phyloP scores from a whole-genome alignment of 2,113 vertebrate species.

The Agapornis roseicollis region DNA sequence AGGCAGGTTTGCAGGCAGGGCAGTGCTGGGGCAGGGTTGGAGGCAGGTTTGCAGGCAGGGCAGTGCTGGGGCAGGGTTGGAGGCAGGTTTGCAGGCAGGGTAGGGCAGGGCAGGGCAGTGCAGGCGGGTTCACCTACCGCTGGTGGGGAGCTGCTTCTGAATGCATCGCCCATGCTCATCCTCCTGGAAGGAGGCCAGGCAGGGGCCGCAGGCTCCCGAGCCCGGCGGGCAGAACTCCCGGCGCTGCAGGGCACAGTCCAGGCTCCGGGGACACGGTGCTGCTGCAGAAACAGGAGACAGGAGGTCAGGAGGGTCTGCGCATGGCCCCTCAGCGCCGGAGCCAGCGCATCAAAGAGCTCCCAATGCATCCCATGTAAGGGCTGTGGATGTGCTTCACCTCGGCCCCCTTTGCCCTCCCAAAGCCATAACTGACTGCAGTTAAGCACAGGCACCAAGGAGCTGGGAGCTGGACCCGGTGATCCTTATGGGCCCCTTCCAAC shows the following conservation, averaged over 20 bases:
- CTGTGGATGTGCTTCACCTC: neutral
- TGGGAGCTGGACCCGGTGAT: fast-evolving
- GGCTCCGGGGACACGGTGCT: conserved; percentile 78
- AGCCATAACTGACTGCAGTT: neutral
- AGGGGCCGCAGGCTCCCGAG: conserved; percentile 80
- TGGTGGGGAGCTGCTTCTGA: neutral
- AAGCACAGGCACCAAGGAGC: neutral
- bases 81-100: neutral
- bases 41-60: neutral
- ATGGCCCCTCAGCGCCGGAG: neutral
- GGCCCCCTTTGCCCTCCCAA: fast-evolving
- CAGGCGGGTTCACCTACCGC: conserved; percentile 19
- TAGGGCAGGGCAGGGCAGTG: neutral
- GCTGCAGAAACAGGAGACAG: conserved; percentile 55
- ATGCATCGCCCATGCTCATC: conserved; percentile 75
- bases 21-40: neutral
- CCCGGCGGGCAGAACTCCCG: conserved; percentile 80
- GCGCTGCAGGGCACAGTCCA: conserved; percentile 85
- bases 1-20: neutral
- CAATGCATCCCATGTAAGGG: fast-evolving
- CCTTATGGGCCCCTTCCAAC: neutral
- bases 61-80: neutral
- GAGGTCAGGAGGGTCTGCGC: neutral
- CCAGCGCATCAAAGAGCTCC: fast-evolving
- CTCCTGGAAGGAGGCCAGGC: conserved; percentile 81